Base-by-base conservation (phyloP, 2,888 invertebrate species). In the Tethea ocularis region DNA sequence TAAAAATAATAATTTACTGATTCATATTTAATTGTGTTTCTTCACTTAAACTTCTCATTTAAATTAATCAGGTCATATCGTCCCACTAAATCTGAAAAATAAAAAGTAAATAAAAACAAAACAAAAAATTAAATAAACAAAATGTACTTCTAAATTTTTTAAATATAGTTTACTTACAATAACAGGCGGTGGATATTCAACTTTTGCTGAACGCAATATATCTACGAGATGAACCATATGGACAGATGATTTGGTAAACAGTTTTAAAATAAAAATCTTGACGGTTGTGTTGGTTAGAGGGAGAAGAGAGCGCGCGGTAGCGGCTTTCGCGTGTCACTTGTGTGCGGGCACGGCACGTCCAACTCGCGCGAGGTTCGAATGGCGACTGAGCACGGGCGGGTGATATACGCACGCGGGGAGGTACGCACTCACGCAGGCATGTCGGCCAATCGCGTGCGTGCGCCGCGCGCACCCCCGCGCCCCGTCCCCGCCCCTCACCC, bases 211-310 rank as follows among this genome's bases (percentile, higher is more conserved):
- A 94, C 95, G 95, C 93, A 96, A 96, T 91, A 95, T 94, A 94
- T 96, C 95, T 93, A 96, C 95, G 94, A 96, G 95, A 93, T 96
- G 96, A 95, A 96, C 96, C 96, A 96, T 96, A 96, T 95, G 96
- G 95, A 95, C 94, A 92, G 94, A 87, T 93, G 80, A 84, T 80
- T 84, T 83, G 85, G 83, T 87, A 70, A 54, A 70, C 85, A 86
- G 87, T 82, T 85, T 76, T 74, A 78, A 83, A 82, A 70, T 74
- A 88, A 91, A 88, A 82, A 81, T 80, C 61, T 61, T 74, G 59
- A 66, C 69, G 71, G 72, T 71, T 62, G 72, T 75, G 72, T 74
- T 68, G 78, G 82, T 75, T 80, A 76, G 80, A 82, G 80, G 71
- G 66, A 77, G 82, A 77, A 77, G 74, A 57, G 61, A 61, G 78